Base-by-base conservation (phyloP, 2,888 invertebrate genomes). In the Cybosia mesomella region DNA sequence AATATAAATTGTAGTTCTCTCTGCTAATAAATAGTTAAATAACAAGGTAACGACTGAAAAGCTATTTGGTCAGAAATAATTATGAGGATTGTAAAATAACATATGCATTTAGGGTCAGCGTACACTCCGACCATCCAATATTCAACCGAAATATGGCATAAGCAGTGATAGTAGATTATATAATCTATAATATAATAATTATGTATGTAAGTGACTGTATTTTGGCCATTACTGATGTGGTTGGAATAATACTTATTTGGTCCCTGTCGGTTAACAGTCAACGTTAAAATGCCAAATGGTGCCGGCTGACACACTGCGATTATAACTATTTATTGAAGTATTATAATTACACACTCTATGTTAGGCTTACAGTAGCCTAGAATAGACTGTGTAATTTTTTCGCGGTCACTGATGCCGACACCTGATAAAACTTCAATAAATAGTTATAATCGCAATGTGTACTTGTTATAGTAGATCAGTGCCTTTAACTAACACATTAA, bases 11-110 rank as follows among this genome's bases (percentile, higher is more conserved):
- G n/a, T 2, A n/a, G 9, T 39, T 36, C 59, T 36, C 15, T 22
- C 22, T 59, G 36, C 59, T 21, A 59, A n/a, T 43, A 34, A 3
- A 28, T 58, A n/a, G n/a, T n/a, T 43, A 43, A 18, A 18, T 43
- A 22, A 64, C 21, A 15, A 28, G 11, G n/a, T 57, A 64, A 64
- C 64, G 43, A 64, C 58, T 24, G 64, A 64, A 64, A 64, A 28
- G 34, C 34, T 64, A 64, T 39, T 55, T 43, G 58, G 57, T 28
- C 10, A 11, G 28, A 39, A 18, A 5, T 63, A 34, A 22, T 49
- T 43, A 39, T 24, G 1, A 15, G 3, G 22, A 11, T 15, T 7
- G 36, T 21, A 36, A 21, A 55, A n/a, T 49, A 49, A 49, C n/a
- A n/a, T 49, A 49, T n/a, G n/a, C 49, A 49, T 0, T 49, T 49